phyloP scores from a whole-genome alignment of 1,140 invertebrate species.

The Agrypnia vestita region DNA sequence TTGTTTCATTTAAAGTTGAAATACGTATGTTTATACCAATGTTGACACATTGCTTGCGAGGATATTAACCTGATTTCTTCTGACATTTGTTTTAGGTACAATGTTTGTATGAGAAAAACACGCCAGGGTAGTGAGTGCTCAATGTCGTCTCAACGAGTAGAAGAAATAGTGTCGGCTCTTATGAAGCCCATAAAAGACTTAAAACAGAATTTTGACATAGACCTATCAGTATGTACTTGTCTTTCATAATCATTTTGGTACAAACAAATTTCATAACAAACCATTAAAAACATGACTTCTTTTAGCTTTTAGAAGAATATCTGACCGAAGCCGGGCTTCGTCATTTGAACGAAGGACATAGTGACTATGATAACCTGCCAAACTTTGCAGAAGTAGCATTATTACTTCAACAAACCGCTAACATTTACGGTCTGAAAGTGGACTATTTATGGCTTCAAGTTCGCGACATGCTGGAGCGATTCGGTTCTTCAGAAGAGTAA shows the following conservation, averaged over 20 bases:
- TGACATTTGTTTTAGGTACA: conserved; percentile 49
- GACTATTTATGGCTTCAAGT: conserved; percentile 68
- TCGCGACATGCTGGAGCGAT: conserved; percentile 62
- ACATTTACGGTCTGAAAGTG: conserved; percentile 68
- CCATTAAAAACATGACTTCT: background rate
- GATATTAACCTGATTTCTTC: conserved; percentile 12
- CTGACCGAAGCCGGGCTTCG: conserved; percentile 69
- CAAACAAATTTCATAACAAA: conserved; percentile 3
- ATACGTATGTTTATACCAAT: conserved; percentile 7
- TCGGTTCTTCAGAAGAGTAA: conserved; percentile 63
- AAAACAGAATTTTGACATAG: conserved; percentile 69
- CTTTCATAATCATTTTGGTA: conserved; percentile 6
- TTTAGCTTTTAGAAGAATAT: conserved; percentile 70
- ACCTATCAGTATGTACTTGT: conserved; percentile 66
- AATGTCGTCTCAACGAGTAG: conserved; percentile 69
- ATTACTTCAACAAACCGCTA: conserved; percentile 67
- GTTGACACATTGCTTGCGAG: conserved; percentile 18
- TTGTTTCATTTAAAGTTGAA: conserved; percentile 25
- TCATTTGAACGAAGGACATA: conserved; percentile 63
- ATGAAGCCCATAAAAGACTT: conserved; percentile 69
- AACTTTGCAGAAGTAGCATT: conserved; percentile 69
- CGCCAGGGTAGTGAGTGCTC: conserved; percentile 68
- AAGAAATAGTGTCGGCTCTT: conserved; percentile 70
- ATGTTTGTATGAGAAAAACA: conserved; percentile 57
- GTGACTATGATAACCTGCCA: conserved; percentile 58